These are phyloP conservation scores for Eubasilissa splendida DNA, from an alignment of 2,888 invertebrate species.

Conservation along the genomic window DNA sequence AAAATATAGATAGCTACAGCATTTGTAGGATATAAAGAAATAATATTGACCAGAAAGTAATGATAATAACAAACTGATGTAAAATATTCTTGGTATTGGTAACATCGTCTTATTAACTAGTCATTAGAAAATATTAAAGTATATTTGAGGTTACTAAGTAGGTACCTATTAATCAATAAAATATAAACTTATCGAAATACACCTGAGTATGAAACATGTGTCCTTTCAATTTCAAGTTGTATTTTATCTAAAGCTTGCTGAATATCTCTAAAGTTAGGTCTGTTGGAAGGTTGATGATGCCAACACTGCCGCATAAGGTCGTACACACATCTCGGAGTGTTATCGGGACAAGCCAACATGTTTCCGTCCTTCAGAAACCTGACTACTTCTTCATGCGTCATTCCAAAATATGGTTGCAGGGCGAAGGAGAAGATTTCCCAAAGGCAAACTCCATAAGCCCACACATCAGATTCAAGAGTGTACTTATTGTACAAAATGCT, in stretches of 20 bases:
- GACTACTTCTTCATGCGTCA: slow-evolving; percentile 98
- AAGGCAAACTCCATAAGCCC: slow-evolving; percentile 96
- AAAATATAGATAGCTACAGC: no score
- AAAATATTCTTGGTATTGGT: no score
- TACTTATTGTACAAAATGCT: slow-evolving; percentile 97
- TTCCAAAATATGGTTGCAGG: slow-evolving; percentile 95
- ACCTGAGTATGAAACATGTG: slow-evolving; percentile 48
- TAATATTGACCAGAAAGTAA: no score
- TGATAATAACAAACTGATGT: no score
- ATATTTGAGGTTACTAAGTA: background rate
- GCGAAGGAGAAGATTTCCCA: slow-evolving; percentile 99
- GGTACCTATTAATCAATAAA: background rate
- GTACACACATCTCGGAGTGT: slow-evolving; percentile 89
- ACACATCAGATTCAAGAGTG: slow-evolving; percentile 96
- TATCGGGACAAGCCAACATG: slow-evolving; percentile 91
- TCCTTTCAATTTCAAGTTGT: slow-evolving; percentile 68
- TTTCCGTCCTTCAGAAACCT: slow-evolving; percentile 95
- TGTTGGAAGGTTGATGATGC: slow-evolving; percentile 87
- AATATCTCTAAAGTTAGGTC: slow-evolving; percentile 89
- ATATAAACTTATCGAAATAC: slow-evolving; percentile 44
- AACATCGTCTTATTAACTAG: no score
- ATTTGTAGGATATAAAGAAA: no score
- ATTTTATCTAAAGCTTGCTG: slow-evolving; percentile 85
- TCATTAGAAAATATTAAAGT: background rate
- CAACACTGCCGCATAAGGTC: slow-evolving; percentile 96